Evolutionary conservation across 2,888 invertebrate species (phyloP), one percentile per base, ranked within the genome.

Genomic region (Branchipolynoe longqiensis): DNA sequence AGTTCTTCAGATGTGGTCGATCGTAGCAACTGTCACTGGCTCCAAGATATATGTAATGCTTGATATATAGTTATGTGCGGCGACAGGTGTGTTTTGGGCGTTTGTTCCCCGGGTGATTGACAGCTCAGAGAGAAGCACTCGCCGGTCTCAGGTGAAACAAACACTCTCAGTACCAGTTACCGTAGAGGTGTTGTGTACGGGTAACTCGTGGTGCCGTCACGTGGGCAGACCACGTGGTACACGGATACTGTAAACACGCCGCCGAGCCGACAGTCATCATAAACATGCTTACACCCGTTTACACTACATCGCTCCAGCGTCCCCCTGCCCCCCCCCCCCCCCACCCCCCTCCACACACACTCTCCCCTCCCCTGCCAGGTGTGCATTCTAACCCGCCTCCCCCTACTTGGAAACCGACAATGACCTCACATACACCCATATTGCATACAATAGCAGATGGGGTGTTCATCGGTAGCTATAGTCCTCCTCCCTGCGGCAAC

Each of bases 71-170:
- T 18, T 12, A 18, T 48, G 48, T 8, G 48, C 8, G 8, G 8
- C 8, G 48, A 18, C 48, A 48, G 48, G 48, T 48, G 48, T 48
- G n/a, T n/a, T n/a, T n/a, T n/a, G n/a, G n/a, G n/a, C n/a, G n/a
- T n/a, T n/a, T n/a, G n/a, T n/a, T n/a, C n/a, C n/a, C 48, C 8
- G 48, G 8, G 48, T 48, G 69, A 69, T 69, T 69, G 69, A 69
- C 69, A 69, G 69, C n/a, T n/a, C n/a, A n/a, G n/a, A n/a, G n/a
- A n/a, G n/a, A n/a, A n/a, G 48, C 48, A 18, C 48, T 12, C 48
- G 18, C 48, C 48, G 48, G 48, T 8, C 18, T 33, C 69, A 69
- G 69, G 69, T 69, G 69, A 69, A 69, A 69, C 69, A 69, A 69
- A 69, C 38, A 8, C 62, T 31, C 31, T 62, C 62, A 62, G 62